Evolutionary conservation across 2,113 vertebrate genomes (phyloP), one percentile per base, ranked within the genome.

Genomic region (Vombatus ursinus): DNA sequence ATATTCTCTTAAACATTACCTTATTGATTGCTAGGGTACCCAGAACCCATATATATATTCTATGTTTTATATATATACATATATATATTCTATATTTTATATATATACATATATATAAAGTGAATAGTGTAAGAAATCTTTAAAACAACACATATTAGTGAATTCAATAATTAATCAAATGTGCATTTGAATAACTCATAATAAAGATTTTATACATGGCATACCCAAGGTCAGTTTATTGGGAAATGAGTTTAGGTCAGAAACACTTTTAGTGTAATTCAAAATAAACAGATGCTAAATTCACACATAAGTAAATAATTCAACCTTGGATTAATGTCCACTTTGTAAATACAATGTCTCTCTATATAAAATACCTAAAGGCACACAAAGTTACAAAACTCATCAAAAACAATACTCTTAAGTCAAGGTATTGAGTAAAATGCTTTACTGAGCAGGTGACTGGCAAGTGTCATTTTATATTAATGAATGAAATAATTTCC

Each of bases 111-210:
- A 97, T 2, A 51, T 89, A 89, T 54, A 90, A 49, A 49, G 89
- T 95, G 61, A 96, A 49, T 93, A 97, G 94, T 47, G 49, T 91
- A 93, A 91, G 16, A 90, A 92, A 93, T 84, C 7, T n/a, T 84
- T 95, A 91, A 96, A 97, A 90, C 51, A 95, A 94, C 37, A 90
- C 90, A 95, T 94, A 51, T 92, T 94, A 49, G 93, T 84, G 94
- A 96, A 52, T 94, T 68, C 1, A 93, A 19, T 96, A 92, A 92
- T 96, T 93, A 84, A 84, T 84, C 68, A 95, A 93, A 94, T 95
- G 84, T 52, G 50, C n/a, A 84, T 84, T 24, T 90, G 11, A 96
- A 51, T 95, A 96, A 47, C 50, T 94, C 52, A 93, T 48, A 93
- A 91, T 77, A 68, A n/a, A 84, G 91, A 90, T 48, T 94, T 11